A percentile compares a stretch with the other conserved stretches of the same genome.
Conservation (phyloP, 2,888 invertebrate genomes). For the Drosophila merina region DNA sequence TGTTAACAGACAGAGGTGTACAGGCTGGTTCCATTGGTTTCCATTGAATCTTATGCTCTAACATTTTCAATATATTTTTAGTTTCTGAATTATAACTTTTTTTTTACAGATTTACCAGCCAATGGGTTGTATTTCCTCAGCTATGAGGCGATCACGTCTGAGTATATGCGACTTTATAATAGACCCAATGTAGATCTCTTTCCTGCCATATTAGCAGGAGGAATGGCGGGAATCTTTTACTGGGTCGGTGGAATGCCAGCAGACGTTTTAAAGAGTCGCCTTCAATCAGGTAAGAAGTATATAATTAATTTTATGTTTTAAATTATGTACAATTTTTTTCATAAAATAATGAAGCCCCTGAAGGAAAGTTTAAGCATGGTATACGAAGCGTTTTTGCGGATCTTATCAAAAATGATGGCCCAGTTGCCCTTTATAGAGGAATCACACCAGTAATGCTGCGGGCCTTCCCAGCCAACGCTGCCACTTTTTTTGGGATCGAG, state of each 20-base stretch:
- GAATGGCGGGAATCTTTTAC: constrained; percentile 97
- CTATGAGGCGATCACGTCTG: constrained; percentile 94
- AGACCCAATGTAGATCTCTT: constrained; percentile 84
- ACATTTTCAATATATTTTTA: too few species aligned
- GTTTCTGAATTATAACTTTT: not conserved
- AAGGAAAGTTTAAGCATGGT: constrained; percentile 95
- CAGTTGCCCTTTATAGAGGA: constrained; percentile 91
- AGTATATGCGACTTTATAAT: constrained; percentile 87
- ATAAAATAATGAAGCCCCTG: constrained; percentile 88
- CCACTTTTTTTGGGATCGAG: constrained; percentile 99
- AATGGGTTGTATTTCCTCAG: constrained; percentile 98
- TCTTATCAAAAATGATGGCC: constrained; percentile 94
- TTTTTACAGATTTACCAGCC: constrained; percentile 93
- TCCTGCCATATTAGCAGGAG: constrained; percentile 95
- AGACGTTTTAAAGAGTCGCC: constrained; percentile 97
- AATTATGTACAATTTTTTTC: not conserved
- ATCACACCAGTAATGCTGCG: constrained; percentile 97
- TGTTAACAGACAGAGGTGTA: too few species aligned
- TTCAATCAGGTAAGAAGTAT: constrained; percentile 91
- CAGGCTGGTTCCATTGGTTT: too few species aligned
- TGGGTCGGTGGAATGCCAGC: constrained; percentile 98
- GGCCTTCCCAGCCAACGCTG: constrained; percentile 99
- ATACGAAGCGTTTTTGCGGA: constrained; percentile 94
- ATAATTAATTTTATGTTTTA: not conserved
- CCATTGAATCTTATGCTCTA: too few species aligned